Conservation (phyloP, 2,888 invertebrate species). For the Sphaerophoria rueppellii region DNA sequence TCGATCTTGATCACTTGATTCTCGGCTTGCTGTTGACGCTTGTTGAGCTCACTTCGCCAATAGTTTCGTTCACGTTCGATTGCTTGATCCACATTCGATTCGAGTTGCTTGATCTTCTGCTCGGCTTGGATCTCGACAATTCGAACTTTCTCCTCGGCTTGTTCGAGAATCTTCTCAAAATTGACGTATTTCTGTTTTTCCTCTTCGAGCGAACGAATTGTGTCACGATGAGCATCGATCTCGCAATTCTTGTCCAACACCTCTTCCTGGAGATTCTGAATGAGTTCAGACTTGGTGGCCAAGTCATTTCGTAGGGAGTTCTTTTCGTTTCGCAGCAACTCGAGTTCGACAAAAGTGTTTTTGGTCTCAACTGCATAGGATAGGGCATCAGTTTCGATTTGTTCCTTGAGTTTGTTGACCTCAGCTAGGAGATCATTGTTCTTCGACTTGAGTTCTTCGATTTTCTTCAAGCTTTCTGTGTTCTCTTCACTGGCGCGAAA, state of each 20-base stretch:
- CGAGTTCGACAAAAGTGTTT: slow-evolving; percentile 78
- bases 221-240: slow-evolving; percentile 80
- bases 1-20: slow-evolving; percentile 84
- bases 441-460: slow-evolving; percentile 77
- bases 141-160: slow-evolving; percentile 80
- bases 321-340: slow-evolving; percentile 79
- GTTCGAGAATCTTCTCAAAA: slow-evolving; percentile 80
- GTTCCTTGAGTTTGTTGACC: slow-evolving; percentile 77
- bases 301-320: slow-evolving; percentile 80
- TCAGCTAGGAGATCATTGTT: slow-evolving; percentile 77
- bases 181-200: slow-evolving; percentile 79
- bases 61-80: slow-evolving; percentile 82
- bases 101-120: slow-evolving; percentile 82
- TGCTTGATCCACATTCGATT: slow-evolving; percentile 81
- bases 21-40: slow-evolving; percentile 84
- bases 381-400: slow-evolving; percentile 80
- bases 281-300: slow-evolving; percentile 80
- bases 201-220: slow-evolving; percentile 79
- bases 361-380: slow-evolving; percentile 79
- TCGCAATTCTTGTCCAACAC: slow-evolving; percentile 80
- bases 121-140: slow-evolving; percentile 81
- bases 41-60: slow-evolving; percentile 83
- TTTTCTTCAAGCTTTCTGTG: slow-evolving; percentile 75
- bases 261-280: slow-evolving; percentile 80
- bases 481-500: slow-evolving; percentile 75